Evolutionary conservation across 2,797 vertebrate species (phyloP), one percentile per base, ranked within the genome.

Genomic region (Cryptoprocta ferox): DNA sequence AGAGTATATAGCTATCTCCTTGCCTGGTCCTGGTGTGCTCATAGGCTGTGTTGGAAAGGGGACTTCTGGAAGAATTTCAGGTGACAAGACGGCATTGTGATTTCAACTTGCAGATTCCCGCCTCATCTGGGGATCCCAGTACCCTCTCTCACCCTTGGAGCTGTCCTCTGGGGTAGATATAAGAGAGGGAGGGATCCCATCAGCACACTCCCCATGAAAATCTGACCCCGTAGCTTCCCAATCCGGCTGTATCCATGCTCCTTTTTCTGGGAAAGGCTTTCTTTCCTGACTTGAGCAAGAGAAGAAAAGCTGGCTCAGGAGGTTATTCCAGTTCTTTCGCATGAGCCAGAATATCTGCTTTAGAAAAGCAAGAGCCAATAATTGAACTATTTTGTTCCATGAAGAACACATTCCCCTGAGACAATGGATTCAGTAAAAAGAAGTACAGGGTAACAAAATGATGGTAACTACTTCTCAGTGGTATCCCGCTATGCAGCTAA

Each of bases 1-100:
- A 0, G 5, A 39, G 30, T 7, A 4, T 0, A 15, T 0, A 15
- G 39, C 24, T 19, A 37, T 3, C 18, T n/a, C 35, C 30, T 48
- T 30, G 16, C 11, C 16, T 83, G 12, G 5, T 5, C 3, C 59
- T 78, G 18, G 7, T 76, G n/a, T 11, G 15, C 42, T 63, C 19
- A 12, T 2, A 19, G n/a, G 8, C 15, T 76, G 12, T 45, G 39
- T 66, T 4, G 26, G 30, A 56, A 45, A n/a, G 65, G 13, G 35
- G 15, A 48, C 3, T 0, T 73, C 26, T 30, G 26, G 35, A 70
- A n/a, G 42, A 65, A 35, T 18, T 7, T 50, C 30, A 42, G 5
- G 15, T 68, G 28, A 75, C 35, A 26, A 76, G 32, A 19, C 16
- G 48, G 16, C 1, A 63, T 21, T 12, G 2, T 61, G 10, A 3